Conservation (phyloP, 2,888 invertebrate genomes). For the Caenorhabditis sp. region DNA sequence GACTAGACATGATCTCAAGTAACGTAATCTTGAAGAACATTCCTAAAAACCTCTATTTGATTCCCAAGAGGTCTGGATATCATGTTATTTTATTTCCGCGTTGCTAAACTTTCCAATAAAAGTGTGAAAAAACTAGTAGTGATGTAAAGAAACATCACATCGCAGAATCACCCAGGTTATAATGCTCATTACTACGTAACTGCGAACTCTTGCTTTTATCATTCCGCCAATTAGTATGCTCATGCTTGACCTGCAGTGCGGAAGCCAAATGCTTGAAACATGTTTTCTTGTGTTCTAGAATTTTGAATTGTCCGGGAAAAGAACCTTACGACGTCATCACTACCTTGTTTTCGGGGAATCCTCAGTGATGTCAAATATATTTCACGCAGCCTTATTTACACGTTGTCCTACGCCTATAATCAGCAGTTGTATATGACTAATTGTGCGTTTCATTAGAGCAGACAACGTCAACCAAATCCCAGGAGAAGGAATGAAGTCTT, state of each 20-base stretch:
- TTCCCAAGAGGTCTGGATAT: too few species aligned
- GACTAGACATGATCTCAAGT: too few species aligned
- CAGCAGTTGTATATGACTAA: not conserved
- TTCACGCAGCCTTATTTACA: not conserved
- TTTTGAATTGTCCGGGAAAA: not conserved
- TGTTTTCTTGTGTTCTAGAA: not conserved
- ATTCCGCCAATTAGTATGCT: conserved; percentile 11
- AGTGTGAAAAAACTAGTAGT: too few species aligned
- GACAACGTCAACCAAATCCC: not conserved
- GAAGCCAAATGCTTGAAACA: conserved; percentile 1
- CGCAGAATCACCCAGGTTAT: too few species aligned
- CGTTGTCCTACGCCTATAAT: not conserved
- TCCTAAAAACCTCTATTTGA: too few species aligned
- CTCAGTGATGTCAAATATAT: not conserved
- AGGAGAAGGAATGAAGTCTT: not conserved
- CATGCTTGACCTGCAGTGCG: too few species aligned
- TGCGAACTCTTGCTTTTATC: conserved; percentile 17
- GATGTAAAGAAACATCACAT: too few species aligned
- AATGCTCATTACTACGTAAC: conserved; percentile 1
- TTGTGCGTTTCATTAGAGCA: not conserved
- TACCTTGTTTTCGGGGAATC: not conserved
- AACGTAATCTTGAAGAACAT: too few species aligned
- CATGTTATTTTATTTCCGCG: too few species aligned
- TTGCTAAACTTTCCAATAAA: too few species aligned
- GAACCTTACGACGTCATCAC: not conserved